Base-by-base conservation (phyloP, 2,113 vertebrate genomes). In the Empidonax alnorum region DNA sequence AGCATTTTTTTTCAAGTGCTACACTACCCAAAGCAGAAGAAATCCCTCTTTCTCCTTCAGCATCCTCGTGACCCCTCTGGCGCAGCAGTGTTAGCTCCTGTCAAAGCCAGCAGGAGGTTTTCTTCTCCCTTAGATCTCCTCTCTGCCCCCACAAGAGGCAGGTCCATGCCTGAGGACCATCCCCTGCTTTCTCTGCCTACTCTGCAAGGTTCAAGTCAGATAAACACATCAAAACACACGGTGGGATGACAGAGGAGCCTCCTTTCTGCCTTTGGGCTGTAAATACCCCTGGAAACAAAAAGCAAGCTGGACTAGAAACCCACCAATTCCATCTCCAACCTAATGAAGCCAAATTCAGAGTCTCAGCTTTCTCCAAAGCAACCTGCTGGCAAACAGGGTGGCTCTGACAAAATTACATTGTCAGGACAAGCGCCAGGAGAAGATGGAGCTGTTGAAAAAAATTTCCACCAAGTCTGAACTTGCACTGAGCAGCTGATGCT, bases 401-500 rank as follows among this genome's bases (percentile, higher is more conserved):
- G 10, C 62, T 85, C 52, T 87, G 61, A 79, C 41, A 66, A 90
- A 85, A 83, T 78, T 12, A 58, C 12, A 4, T 5, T 56, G 67
- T 66, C 72, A 90, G 91, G 55, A 74, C 46, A 81, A 73, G 80
- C 5, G 63, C 91, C 85, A 94, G 92, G 66, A 89, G 66, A 78
- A 87, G 78, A 87, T 1, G 5, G 85, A 96, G 89, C 59, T 62
- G 89, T 37, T 25, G 68, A 76, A 87, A 44, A 24, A 24, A 30
- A 18, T 73, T 63, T 31, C 80, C 80, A 3, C 65, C 76, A 53
- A 49, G 42, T 53, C 89, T 96, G 81, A 84, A 84, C 89, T 94
- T 69, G 47, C 31, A 4, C 61, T 58, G 91, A 96, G 93, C 84
- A 91, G 84, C 87, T 91, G 87, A 95, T 93, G 80, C 91, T 91